Evolutionary conservation across 2,797 vertebrate species (phyloP).

Genomic region (Platalea minor): DNA sequence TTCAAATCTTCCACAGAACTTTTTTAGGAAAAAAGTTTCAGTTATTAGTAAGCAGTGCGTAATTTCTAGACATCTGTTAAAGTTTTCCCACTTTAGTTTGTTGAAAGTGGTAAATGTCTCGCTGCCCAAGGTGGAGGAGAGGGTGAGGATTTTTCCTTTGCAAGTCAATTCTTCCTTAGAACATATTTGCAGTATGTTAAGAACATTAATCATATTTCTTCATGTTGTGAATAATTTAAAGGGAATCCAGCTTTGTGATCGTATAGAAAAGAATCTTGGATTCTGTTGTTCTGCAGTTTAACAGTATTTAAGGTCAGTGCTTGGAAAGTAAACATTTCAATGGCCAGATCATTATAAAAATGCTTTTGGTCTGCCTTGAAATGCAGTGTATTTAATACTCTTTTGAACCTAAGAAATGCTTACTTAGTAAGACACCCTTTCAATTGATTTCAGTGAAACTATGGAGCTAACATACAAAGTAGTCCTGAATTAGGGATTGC

Average conservation of each 20-base stretch:
- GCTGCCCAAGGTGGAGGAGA: background rate
- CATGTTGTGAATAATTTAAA: background rate
- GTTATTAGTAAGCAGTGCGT: background rate
- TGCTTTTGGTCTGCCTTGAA: background rate
- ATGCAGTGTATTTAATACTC: background rate
- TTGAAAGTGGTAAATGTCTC: background rate
- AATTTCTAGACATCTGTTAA: background rate
- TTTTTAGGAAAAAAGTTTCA: background rate
- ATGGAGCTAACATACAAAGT: background rate
- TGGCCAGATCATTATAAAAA: background rate
- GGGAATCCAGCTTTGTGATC: background rate
- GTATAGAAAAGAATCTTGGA: background rate
- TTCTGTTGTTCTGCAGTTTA: background rate
- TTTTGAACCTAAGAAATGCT: background rate
- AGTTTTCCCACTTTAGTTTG: background rate
- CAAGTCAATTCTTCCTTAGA: background rate
- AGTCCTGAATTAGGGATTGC: background rate
- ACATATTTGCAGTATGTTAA: background rate
- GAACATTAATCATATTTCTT: background rate
- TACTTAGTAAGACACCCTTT: constrained; percentile 1
- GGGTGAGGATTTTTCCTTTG: background rate
- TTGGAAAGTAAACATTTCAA: background rate
- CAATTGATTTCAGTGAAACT: background rate
- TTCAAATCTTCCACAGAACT: background rate
- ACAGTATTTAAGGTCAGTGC: background rate